Evolutionary conservation across 64 coral and sea anemone genomes (phyloP).

Genomic region (Hydrozoanthus tunicans): DNA sequence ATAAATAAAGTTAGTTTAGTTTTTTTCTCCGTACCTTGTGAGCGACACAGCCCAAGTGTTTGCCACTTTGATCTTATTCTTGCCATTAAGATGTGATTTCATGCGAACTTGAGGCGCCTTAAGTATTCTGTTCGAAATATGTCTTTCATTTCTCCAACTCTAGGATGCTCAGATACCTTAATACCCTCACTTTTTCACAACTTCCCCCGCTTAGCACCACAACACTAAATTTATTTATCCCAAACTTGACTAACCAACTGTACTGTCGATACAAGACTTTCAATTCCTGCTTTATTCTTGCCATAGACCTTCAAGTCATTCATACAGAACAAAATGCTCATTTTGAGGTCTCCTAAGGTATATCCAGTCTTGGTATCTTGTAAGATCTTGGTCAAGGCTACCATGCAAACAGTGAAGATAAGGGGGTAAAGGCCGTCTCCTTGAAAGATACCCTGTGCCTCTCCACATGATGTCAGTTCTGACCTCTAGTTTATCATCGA

Average conservation of each 20-base stretch:
- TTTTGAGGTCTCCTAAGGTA: constrained; percentile 48
- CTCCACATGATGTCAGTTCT: constrained; percentile 22
- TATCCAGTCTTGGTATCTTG: constrained; percentile 18
- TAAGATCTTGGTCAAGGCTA: constrained; percentile 14
- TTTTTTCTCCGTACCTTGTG: constrained; percentile 3
- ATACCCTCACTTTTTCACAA: not conserved
- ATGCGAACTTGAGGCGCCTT: constrained; percentile 17
- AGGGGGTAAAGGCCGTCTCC: not conserved
- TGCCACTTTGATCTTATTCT: constrained; percentile 11
- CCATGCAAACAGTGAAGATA: too few species aligned
- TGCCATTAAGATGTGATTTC: constrained; percentile 40
- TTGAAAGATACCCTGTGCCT: constrained; percentile 6
- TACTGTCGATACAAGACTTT: not conserved
- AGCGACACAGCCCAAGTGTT: not conserved
- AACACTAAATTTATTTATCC: constrained; percentile 11
- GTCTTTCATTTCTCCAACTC: constrained; percentile 33
- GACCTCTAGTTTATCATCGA: not conserved
- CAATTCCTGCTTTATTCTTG: not conserved
- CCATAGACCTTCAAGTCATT: constrained; percentile 12
- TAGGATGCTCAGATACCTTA: not conserved
- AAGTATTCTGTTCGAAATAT: not conserved
- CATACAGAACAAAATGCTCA: constrained; percentile 12
- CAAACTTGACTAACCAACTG: constrained; percentile 1
- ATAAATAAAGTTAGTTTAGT: too few species aligned
- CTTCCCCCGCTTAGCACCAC: not conserved